phyloP scores from a whole-genome alignment of 2,888 invertebrate species.

The Aporophyla nigra region DNA sequence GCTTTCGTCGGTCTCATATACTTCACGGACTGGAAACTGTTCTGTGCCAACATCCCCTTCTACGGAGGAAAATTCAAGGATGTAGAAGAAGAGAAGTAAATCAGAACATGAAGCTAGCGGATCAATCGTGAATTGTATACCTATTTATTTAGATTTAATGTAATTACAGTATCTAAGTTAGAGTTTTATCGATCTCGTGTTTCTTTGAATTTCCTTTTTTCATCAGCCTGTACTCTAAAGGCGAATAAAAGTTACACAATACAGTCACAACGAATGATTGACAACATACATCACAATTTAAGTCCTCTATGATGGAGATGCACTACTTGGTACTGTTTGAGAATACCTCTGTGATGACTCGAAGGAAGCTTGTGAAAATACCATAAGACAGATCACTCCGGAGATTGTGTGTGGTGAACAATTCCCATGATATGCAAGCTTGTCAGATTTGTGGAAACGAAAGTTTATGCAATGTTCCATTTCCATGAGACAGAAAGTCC shows the following conservation, averaged over 20 bases:
- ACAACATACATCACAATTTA: not conserved
- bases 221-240: not conserved
- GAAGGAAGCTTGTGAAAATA: not conserved
- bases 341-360: not conserved
- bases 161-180: slow-evolving; percentile 68
- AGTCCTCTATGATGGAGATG: not conserved
- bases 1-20: slow-evolving; percentile 92
- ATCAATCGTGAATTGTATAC: slow-evolving; percentile 52
- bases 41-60: slow-evolving; percentile 94
- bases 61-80: slow-evolving; percentile 94
- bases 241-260: not conserved
- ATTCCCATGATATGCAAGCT: not conserved
- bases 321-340: not conserved
- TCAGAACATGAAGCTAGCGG: slow-evolving; percentile 21
- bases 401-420: not conserved
- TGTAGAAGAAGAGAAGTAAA: slow-evolving; percentile 78
- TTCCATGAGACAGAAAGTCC: not conserved
- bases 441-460: not conserved
- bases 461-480: not conserved
- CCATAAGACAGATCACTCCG: not conserved
- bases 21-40: slow-evolving; percentile 95
- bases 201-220: slow-evolving; percentile 14
- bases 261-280: not conserved
- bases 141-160: slow-evolving; percentile 65
- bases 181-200: slow-evolving; percentile 38